Evolutionary conservation across 2,113 vertebrate genomes (phyloP), one percentile per base, ranked within the genome.

Genomic region (Oncorhynchus keta): DNA sequence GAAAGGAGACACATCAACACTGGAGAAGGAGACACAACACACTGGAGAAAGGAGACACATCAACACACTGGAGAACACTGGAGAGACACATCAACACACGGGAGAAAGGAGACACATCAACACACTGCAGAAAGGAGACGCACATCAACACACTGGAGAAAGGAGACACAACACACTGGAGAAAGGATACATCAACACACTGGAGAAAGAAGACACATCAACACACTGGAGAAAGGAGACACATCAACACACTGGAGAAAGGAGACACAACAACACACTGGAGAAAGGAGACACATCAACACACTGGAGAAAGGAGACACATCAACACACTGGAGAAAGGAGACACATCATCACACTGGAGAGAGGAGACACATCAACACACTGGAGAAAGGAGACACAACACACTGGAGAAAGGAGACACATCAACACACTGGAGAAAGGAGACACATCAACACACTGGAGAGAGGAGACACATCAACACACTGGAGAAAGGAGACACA

Each of bases 301-400:
- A 99, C 76, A 95, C 98, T 99, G 88, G n/a, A 26, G 13, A 81
- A 35, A n/a, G n/a, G n/a, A n/a, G n/a, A n/a, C n/a, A n/a, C n/a
- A n/a, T n/a, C n/a, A n/a, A n/a, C n/a, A n/a, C n/a, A n/a, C n/a
- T n/a, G n/a, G n/a, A n/a, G n/a, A n/a, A n/a, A 73, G 39, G 20
- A 82, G 61, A 69, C 45, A 79, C 11, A 81, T 68, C 78, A 14
- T 81, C 18, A 67, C 8, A 48, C 69, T 39, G 24, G 24, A 24
- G 24, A 24, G 1, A 24, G 24, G 24, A 24, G 24, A n/a, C n/a
- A n/a, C n/a, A n/a, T n/a, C n/a, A n/a, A n/a, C n/a, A n/a, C n/a
- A n/a, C n/a, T n/a, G n/a, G n/a, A n/a, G n/a, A n/a, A n/a, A n/a
- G n/a, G n/a, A n/a, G n/a, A n/a, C n/a, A n/a, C n/a, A n/a, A n/a